Evolutionary conservation across 2,113 vertebrate genomes (phyloP).

Genomic region (Actenoides hombroni): DNA sequence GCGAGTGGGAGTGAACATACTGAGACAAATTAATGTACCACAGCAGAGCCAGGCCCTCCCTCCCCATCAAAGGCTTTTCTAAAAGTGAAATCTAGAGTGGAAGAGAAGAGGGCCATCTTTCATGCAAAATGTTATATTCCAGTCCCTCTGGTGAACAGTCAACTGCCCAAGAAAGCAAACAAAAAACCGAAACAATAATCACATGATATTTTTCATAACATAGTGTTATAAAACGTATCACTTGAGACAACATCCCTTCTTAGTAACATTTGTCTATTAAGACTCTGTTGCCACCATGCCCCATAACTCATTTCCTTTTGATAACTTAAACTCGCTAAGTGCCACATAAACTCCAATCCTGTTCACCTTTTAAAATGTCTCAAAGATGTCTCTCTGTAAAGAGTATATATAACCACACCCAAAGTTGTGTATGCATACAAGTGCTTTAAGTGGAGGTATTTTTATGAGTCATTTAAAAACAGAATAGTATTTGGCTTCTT

Average conservation of each 20-base stretch:
- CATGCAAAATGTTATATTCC: neutral
- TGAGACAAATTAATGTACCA: neutral
- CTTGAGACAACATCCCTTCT: neutral
- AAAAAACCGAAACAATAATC: neutral
- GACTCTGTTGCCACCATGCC: neutral
- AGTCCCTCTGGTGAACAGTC: neutral
- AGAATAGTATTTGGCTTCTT: neutral
- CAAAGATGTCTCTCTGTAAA: neutral
- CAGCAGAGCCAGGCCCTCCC: neutral
- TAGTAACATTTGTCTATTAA: neutral
- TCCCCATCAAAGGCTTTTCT: neutral
- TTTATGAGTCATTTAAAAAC: conserved; percentile 5
- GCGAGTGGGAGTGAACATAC: neutral
- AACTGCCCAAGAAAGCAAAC: neutral
- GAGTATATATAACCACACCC: neutral
- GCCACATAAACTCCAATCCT: neutral
- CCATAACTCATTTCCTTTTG: neutral
- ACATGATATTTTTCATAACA: neutral
- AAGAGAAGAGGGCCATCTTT: neutral
- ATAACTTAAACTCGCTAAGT: neutral
- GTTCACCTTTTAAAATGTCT: neutral
- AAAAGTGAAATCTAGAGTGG: neutral
- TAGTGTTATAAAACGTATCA: neutral
- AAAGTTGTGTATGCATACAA: neutral
- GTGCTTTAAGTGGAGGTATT: neutral